Percentiles rank a stretch among this genome's conserved stretches.
Conservation (phyloP, 2,113 vertebrate species). For the Gymnorhina tibicen region DNA sequence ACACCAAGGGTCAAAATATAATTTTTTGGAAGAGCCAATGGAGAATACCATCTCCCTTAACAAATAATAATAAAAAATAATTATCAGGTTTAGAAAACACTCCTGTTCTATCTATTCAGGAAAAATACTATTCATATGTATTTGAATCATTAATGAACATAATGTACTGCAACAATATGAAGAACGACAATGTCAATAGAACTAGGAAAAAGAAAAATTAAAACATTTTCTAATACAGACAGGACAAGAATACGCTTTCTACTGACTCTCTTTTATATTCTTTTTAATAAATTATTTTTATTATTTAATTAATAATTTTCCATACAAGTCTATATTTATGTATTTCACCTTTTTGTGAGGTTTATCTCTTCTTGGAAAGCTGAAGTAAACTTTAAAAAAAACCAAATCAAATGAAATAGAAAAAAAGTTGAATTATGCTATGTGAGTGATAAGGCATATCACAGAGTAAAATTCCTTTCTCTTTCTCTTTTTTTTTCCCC, state of each 20-base stretch:
- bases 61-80: neutral
- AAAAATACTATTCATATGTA: neutral
- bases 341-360: neutral
- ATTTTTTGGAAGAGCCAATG: neutral
- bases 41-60: neutral
- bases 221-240: neutral
- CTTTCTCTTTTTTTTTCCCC: neutral
- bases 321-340: neutral
- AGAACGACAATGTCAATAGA: neutral
- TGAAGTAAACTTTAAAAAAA: neutral
- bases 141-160: neutral
- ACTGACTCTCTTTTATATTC: neutral
- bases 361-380: neutral
- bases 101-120: neutral
- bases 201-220: neutral
- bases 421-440: neutral
- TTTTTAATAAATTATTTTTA: neutral
- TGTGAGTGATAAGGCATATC: neutral
- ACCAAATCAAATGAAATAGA: neutral
- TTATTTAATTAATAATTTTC: neutral
- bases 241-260: neutral
- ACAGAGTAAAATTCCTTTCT: neutral
- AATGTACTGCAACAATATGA: neutral
- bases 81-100: neutral
- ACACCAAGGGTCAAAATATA: neutral